Evolutionary conservation across 2,888 invertebrate genomes (phyloP), one percentile per base, ranked within the genome.

Genomic region (Pseudococcus viburni): DNA sequence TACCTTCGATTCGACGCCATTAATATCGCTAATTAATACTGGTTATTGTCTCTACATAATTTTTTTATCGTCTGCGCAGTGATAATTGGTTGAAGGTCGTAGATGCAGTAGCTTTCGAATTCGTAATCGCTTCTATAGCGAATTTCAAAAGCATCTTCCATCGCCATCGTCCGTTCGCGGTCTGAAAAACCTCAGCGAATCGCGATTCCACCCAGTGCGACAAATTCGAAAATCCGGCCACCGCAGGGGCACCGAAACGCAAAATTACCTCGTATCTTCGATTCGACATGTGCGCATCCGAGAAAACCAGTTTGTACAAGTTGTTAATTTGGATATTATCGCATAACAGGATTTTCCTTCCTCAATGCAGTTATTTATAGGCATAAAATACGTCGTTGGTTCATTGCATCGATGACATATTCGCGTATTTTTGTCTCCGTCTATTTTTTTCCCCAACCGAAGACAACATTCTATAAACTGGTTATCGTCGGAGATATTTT

Each of bases 271-370:
- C 80, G 22, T 80, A 83, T 19, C 11, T 17, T 80, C 46, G 42
- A 8, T 8, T 42, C 42, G 42, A 83, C 80, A 83, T 83, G 80
- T 83, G 80, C 80, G 80, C 33, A 83, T 83, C 64, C 46, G 8
- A 68, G 17, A 33, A 83, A 83, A 83, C 80, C 80, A 83, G 80
- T 83, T 83, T 83, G 46, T 83, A 83, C 80, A 83, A 83, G 80
- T 83, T 83, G 77, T 77, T 77, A 77, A 83, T 83, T 83, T 83
- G 80, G 80, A 83, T 83, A 83, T 83, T 83, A 83, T 83, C 80
- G 80, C 80, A 83, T 83, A 83, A 83, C 80, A 83, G 80, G 80
- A 83, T 83, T 83, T 83, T 83, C 80, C 80, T 83, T 83, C 80
- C 80, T 83, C 73, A 73, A 83, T 83, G 80, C 80, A 83, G 80